phyloP scores from a whole-genome alignment of 1,140 invertebrate species.

The Uloborus diversus region DNA sequence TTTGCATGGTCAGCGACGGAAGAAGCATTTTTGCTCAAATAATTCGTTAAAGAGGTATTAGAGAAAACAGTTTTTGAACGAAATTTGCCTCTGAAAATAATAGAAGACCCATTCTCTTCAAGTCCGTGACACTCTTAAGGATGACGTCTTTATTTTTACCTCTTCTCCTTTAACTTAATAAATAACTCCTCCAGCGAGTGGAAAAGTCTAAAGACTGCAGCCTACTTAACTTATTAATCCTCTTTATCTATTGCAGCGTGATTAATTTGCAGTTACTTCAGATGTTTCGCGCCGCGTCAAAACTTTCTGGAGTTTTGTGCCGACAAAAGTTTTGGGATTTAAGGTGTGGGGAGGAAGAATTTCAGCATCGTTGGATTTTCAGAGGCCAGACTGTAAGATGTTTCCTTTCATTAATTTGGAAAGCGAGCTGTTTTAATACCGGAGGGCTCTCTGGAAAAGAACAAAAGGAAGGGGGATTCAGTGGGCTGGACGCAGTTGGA shows the following conservation, averaged over 20 bases:
- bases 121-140: no score
- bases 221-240: constrained; percentile 23
- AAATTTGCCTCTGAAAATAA: no score
- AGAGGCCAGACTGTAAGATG: background rate
- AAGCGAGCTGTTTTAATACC: no score
- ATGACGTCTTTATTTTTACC: no score
- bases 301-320: background rate
- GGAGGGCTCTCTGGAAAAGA: no score
- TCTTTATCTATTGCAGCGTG: constrained; percentile 8
- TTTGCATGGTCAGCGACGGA: no score
- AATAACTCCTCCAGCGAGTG: background rate
- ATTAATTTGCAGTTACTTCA: constrained; percentile 10
- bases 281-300: background rate
- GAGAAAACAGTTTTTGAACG: no score
- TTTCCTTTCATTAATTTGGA: constrained; percentile 1
- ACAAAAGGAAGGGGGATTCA: no score
- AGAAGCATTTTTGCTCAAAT: no score
- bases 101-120: no score
- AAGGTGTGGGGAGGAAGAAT: background rate
- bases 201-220: background rate
- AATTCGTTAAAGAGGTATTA: no score
- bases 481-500: no score
- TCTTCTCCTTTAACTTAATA: background rate
- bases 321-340: constrained; percentile 1
- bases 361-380: background rate